Evolutionary conservation across 2,888 invertebrate species (phyloP).

Genomic region (Megalurothrips usitatus): DNA sequence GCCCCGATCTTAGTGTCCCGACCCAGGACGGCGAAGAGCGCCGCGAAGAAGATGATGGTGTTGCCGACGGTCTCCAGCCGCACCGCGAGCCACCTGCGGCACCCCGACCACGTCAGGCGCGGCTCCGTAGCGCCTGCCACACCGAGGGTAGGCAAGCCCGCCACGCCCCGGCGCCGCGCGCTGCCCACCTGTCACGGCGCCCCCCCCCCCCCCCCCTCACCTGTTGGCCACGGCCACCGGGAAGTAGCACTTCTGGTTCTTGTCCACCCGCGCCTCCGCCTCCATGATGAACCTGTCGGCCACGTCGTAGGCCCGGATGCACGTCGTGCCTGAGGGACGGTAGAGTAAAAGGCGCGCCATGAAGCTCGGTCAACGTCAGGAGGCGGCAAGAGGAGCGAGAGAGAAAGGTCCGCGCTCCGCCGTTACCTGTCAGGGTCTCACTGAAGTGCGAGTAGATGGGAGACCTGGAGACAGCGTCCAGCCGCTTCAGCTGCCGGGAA

Average conservation of each 20-base stretch:
- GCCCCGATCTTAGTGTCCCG: constrained; percentile 40
- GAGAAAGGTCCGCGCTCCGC: constrained; percentile 41
- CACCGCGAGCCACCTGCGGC: constrained; percentile 47
- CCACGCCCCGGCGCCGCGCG: too few relatives aligned
- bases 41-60: constrained; percentile 53
- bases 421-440: constrained; percentile 76
- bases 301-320: constrained; percentile 79
- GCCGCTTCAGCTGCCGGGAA: constrained; percentile 85
- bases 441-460: constrained; percentile 96
- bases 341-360: neutral
- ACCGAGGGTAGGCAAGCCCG: too few relatives aligned
- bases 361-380: neutral
- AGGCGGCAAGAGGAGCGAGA: neutral
- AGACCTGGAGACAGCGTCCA: constrained; percentile 88
- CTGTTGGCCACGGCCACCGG: constrained; percentile 60
- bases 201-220: constrained; percentile 42
- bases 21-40: constrained; percentile 53
- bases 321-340: constrained; percentile 42
- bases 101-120: too few relatives aligned
- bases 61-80: constrained; percentile 53
- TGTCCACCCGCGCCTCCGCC: constrained; percentile 82
- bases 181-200: too few relatives aligned
- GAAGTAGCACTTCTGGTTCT: constrained; percentile 86
- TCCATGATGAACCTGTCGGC: constrained; percentile 76
- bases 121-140: too few relatives aligned